Percentiles rank a stretch among this genome's conserved stretches.
Evolutionary conservation across 1,140 invertebrate genomes (phyloP).

Genomic region (Drosophila mojavensis): DNA sequence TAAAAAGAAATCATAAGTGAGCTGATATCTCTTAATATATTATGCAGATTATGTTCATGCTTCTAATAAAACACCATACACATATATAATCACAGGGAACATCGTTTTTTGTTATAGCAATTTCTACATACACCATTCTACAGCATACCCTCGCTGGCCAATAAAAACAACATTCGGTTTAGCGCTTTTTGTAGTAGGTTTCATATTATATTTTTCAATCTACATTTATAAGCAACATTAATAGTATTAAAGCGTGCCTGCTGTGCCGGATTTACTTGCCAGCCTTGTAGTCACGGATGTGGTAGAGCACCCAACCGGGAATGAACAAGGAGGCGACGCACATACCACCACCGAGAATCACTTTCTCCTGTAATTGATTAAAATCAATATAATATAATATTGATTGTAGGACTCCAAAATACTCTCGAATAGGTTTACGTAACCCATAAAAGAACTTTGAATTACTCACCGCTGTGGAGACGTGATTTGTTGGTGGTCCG

Average conservation of each 20-base stretch:
- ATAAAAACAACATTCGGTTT: constrained; percentile 17
- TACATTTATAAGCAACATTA: constrained; percentile 54
- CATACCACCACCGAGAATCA: constrained; percentile 78
- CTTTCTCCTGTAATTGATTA: constrained; percentile 69
- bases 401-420: no score
- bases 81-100: constrained; percentile 37
- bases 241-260: constrained; percentile 26
- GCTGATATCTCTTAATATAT: constrained; percentile 25
- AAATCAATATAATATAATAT: constrained; percentile 3
- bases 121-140: not conserved
- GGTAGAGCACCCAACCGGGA: constrained; percentile 80
- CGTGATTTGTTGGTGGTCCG: constrained; percentile 71
- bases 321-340: constrained; percentile 71
- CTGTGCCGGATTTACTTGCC: constrained; percentile 59
- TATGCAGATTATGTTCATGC: constrained; percentile 48
- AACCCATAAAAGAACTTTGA: constrained; percentile 49
- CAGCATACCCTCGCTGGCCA: not conserved
- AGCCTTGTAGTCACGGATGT: constrained; percentile 79
- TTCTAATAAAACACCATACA: constrained; percentile 60
- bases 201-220: constrained; percentile 53
- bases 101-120: not conserved
- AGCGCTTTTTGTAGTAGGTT: constrained; percentile 46
- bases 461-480: constrained; percentile 76
- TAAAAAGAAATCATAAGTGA: constrained; percentile 69
- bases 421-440: constrained; percentile 68